These are phyloP conservation scores for Engraulis encrasicolus DNA, from an alignment of 2,113 vertebrate genomes.

Conservation along the genomic window DNA sequence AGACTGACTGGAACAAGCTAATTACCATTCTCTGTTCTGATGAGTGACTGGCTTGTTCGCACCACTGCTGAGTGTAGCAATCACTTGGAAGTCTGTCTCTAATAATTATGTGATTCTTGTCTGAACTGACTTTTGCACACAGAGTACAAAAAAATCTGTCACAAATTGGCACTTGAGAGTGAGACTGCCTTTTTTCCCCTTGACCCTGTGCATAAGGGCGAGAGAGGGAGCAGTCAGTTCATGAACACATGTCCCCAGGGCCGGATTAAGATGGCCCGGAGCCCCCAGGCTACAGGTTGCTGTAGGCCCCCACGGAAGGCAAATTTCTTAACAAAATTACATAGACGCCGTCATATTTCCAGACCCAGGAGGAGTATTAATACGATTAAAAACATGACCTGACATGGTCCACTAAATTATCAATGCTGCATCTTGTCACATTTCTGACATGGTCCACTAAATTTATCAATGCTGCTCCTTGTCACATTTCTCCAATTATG, in stretches of 20 bases:
- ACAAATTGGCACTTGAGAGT: not conserved
- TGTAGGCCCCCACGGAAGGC: no score
- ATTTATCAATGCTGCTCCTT: no score
- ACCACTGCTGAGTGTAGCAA: not conserved
- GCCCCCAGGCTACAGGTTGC: no score
- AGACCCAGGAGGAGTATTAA: no score
- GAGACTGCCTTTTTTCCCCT: not conserved
- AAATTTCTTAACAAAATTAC: no score
- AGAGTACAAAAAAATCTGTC: not conserved
- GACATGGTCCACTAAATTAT: no score
- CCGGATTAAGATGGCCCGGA: no score
- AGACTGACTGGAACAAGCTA: not conserved
- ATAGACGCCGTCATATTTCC: no score
- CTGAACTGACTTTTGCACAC: not conserved
- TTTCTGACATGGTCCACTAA: no score
- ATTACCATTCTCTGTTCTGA: not conserved
- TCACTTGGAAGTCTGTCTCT: not conserved
- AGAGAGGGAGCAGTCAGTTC: not conserved
- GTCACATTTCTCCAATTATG: no score
- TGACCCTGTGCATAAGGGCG: not conserved
- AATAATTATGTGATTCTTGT: not conserved
- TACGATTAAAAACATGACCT: no score
- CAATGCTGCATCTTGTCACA: no score
- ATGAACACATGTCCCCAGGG: not conserved
- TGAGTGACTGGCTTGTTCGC: not conserved